These are phyloP conservation scores for Beroe ovata DNA, from an alignment of 37 sponge, comb jelly and placozoan genomes.

Conservation along the genomic window DNA sequence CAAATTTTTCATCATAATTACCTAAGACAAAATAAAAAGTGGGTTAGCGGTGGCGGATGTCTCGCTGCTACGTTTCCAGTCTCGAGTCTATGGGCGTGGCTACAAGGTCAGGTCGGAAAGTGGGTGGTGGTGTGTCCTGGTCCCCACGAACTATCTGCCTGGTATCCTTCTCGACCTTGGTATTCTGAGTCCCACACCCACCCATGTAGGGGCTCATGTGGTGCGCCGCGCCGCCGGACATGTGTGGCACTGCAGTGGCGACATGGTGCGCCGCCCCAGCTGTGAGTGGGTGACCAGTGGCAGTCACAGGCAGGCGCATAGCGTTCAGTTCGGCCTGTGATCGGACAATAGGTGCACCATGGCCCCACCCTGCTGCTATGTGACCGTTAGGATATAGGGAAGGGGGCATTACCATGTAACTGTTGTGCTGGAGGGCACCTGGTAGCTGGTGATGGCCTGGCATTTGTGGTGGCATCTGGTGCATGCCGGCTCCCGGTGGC, in stretches of 20 bases:
- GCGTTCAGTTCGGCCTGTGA: constrained; percentile 1
- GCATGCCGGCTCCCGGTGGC: constrained; percentile 18
- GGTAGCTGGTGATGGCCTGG: constrained; percentile 59
- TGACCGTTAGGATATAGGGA: constrained; percentile 48
- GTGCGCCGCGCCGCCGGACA: neutral
- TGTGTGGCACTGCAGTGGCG: neutral
- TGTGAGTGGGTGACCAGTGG: constrained; percentile 1
- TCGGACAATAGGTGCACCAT: constrained; percentile 27
- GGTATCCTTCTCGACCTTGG: constrained; percentile 3
- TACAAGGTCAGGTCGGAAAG: neutral
- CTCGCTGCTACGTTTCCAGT: constrained; percentile 12
- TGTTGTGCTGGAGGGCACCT: neutral
- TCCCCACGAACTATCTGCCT: constrained; percentile 22
- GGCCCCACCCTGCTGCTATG: constrained; percentile 33
- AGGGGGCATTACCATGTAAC: constrained; percentile 22
- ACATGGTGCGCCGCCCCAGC: neutral
- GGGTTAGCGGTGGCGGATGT: constrained; percentile 9
- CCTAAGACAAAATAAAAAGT: constrained; percentile 63
- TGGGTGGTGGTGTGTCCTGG: constrained; percentile 54
- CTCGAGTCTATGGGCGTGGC: constrained; percentile 16
- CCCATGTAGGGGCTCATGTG: neutral
- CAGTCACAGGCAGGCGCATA: constrained; percentile 28
- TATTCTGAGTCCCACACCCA: neutral
- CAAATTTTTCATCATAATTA: constrained; percentile 26
- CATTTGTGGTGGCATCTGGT: constrained; percentile 44